These are phyloP conservation scores for Accipiter cooperii DNA, from an alignment of 2,113 vertebrate genomes.

Conservation along the genomic window DNA sequence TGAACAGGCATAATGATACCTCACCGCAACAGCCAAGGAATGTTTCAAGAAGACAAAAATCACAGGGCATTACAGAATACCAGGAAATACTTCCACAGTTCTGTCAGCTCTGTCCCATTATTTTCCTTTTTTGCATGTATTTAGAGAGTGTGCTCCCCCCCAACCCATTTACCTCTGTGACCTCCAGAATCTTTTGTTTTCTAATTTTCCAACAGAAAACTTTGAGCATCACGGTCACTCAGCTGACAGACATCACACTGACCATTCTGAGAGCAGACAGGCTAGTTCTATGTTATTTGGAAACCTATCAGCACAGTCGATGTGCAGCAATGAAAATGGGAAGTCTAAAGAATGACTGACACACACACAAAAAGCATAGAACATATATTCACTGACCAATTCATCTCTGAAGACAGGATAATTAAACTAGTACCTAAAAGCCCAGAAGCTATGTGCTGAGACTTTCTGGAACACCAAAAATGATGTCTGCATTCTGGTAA, in stretches of 20 bases:
- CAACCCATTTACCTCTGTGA: not conserved
- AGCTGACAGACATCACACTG: fast-evolving
- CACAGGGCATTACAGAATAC: not conserved
- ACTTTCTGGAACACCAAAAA: not conserved
- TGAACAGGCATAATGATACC: not conserved
- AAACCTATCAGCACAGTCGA: not conserved
- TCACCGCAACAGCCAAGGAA: not conserved
- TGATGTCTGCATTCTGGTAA: not conserved
- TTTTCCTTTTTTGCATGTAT: not conserved
- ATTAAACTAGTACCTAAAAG: not conserved
- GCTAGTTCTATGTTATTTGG: not conserved
- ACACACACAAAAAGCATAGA: not conserved
- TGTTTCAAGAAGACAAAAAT: not conserved
- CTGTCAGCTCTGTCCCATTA: not conserved
- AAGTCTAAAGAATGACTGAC: not conserved
- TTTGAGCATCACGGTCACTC: not conserved
- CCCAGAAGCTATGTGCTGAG: not conserved
- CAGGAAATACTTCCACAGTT: not conserved
- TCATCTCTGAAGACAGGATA: not conserved
- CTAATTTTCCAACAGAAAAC: not conserved
- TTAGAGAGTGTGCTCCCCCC: not conserved
- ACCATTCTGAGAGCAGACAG: not conserved
- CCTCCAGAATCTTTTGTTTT: not conserved
- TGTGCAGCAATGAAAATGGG: not conserved
- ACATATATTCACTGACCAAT: not conserved